Conservation (phyloP, 1,140 invertebrate genomes). For the Pemphigus obesinymphae region DNA sequence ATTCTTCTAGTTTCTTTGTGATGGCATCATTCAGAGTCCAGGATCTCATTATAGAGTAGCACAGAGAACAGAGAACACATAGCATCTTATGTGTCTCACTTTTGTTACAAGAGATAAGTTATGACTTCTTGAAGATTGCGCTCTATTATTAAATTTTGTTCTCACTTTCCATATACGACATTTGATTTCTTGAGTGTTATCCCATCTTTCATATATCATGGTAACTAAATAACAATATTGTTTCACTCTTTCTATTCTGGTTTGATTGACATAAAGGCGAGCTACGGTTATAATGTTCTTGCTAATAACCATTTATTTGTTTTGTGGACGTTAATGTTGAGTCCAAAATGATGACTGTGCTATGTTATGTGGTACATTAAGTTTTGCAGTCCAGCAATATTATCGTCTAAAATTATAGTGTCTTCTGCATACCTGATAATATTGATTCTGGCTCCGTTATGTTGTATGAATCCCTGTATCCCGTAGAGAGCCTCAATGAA, state of each 20-base stretch:
- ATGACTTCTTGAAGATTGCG: slow-evolving; percentile 11
- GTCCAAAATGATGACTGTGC: slow-evolving; percentile 36
- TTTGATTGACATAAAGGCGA: not conserved
- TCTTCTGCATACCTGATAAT: slow-evolving; percentile 43
- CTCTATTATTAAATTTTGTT: slow-evolving; percentile 39
- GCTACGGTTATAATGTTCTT: slow-evolving; percentile 3
- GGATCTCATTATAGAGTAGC: slow-evolving; percentile 34
- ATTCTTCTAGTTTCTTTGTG: slow-evolving; percentile 11
- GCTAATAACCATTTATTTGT: slow-evolving; percentile 31
- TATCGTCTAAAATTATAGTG: slow-evolving; percentile 27
- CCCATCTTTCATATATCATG: slow-evolving; percentile 38
- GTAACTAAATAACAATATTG: slow-evolving; percentile 33
- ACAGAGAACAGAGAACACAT: slow-evolving; percentile 39
- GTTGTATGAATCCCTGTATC: not conserved
- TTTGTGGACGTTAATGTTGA: slow-evolving; percentile 39
- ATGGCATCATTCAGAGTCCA: slow-evolving; percentile 40
- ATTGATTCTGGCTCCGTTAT: slow-evolving; percentile 30
- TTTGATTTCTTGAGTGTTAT: no score
- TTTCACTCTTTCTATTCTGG: no score
- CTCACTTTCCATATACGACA: slow-evolving; percentile 37
- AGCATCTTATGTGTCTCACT: slow-evolving; percentile 34
- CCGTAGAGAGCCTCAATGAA: no score
- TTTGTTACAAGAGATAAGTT: slow-evolving; percentile 20
- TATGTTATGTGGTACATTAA: slow-evolving; percentile 24
- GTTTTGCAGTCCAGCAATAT: no score